phyloP scores from a whole-genome alignment of 2,888 invertebrate species.

The Cataglyphis albicans region DNA sequence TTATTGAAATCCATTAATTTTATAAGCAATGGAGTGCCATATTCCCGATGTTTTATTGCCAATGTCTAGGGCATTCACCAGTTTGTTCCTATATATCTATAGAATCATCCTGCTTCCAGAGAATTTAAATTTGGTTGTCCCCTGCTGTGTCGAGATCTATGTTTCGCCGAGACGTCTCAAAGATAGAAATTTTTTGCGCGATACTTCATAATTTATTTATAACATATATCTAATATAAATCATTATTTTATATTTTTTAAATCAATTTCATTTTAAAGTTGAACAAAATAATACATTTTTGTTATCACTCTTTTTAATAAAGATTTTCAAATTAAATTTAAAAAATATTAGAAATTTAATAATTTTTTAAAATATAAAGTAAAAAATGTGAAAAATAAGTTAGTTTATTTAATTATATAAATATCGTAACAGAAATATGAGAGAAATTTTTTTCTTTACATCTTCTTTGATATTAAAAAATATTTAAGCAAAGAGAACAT shows the following conservation, averaged over 20 bases:
- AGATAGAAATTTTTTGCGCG: slow-evolving; percentile 1
- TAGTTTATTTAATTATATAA: background rate
- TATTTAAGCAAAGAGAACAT: background rate
- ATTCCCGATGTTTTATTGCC: background rate
- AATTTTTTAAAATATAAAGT: background rate
- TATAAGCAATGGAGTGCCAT: background rate
- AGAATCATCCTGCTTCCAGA: slow-evolving; percentile 24
- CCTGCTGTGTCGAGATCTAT: slow-evolving; percentile 28
- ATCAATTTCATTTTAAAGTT: background rate
- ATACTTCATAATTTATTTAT: background rate
- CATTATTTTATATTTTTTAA: background rate
- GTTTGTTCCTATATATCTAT: slow-evolving; percentile 5
- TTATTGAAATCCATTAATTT: background rate
- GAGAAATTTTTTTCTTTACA: background rate
- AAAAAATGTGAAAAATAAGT: background rate
- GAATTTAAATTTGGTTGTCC: slow-evolving; percentile 25
- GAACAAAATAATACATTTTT: background rate
- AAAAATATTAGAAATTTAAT: background rate
- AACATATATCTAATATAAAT: slow-evolving; percentile 4
- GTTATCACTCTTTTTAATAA: background rate
- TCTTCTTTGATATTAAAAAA: slow-evolving; percentile 1
- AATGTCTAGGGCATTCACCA: slow-evolving; percentile 14
- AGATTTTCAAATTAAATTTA: background rate
- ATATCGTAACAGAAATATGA: background rate
- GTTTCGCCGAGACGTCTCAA: background rate